Conservation (phyloP, 2,113 vertebrate genomes). For the Myotis yumanensis region DNA sequence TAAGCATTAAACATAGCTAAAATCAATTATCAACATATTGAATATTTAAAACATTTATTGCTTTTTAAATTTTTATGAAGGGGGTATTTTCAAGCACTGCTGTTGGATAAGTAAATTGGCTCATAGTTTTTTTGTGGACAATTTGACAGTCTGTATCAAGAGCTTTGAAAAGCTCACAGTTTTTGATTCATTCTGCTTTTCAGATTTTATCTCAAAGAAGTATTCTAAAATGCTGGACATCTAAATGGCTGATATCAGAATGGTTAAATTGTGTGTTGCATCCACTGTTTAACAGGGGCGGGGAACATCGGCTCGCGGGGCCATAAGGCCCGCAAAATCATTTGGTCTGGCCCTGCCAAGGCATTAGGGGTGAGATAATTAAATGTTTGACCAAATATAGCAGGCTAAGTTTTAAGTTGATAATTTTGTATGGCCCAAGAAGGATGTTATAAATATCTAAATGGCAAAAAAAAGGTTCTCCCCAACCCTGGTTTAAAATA, state of each 20-base stretch:
- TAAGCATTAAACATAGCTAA: not conserved
- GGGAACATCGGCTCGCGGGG: too few relatives aligned
- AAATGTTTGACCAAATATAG: too few relatives aligned
- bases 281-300: not conserved
- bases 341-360: too few relatives aligned
- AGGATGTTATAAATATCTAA: too few relatives aligned
- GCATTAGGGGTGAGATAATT: too few relatives aligned
- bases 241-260: not conserved
- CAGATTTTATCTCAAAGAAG: too few relatives aligned
- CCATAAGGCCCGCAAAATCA: too few relatives aligned
- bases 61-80: not conserved
- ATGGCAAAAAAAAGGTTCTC: too few relatives aligned
- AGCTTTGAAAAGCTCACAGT: not conserved
- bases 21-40: not conserved
- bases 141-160: not conserved
- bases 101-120: not conserved
- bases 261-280: not conserved
- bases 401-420: too few relatives aligned
- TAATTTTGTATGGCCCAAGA: too few relatives aligned
- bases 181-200: not conserved
- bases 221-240: too few relatives aligned
- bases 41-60: slow-evolving; percentile 1
- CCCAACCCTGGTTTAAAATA: not conserved
- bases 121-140: not conserved
- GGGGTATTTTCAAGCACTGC: not conserved